phyloP scores from a whole-genome alignment of 2,888 invertebrate genomes.

The Agonopterix heracliana region DNA sequence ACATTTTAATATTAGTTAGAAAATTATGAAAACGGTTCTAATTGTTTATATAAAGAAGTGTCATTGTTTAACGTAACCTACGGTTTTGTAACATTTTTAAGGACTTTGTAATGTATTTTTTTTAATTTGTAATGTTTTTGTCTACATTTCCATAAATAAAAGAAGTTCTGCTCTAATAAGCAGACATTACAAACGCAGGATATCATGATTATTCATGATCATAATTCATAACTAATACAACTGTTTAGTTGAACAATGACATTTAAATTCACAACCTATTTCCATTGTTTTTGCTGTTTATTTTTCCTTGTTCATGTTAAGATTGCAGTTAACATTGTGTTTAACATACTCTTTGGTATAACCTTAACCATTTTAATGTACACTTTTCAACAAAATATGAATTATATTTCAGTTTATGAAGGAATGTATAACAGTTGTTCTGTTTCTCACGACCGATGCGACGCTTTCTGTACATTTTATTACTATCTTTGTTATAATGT shows the following conservation, averaged over 20 bases:
- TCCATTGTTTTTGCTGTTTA: too few relatives aligned
- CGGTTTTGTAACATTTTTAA: too few relatives aligned
- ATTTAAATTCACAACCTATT: not conserved
- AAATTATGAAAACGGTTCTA: too few relatives aligned
- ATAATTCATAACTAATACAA: not conserved
- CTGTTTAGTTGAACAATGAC: not conserved
- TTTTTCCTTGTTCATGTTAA: too few relatives aligned
- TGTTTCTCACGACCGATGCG: conserved; percentile 36
- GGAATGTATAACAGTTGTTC: conserved; percentile 31
- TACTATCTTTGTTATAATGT: not conserved
- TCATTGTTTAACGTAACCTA: too few relatives aligned
- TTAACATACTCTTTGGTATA: too few relatives aligned
- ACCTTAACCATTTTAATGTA: too few relatives aligned
- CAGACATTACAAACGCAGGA: not conserved
- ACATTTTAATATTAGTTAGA: too few relatives aligned
- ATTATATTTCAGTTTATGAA: too few relatives aligned
- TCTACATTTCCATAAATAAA: not conserved
- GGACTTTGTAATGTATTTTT: not conserved
- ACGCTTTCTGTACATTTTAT: conserved; percentile 1
- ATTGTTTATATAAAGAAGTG: too few relatives aligned
- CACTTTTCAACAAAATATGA: too few relatives aligned
- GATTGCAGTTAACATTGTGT: too few relatives aligned
- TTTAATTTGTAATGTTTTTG: conserved; percentile 7
- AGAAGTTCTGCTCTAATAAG: not conserved
- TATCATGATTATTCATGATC: not conserved